Base-by-base conservation (phyloP, 2,113 vertebrate genomes). In the Coracopsis vasa region DNA sequence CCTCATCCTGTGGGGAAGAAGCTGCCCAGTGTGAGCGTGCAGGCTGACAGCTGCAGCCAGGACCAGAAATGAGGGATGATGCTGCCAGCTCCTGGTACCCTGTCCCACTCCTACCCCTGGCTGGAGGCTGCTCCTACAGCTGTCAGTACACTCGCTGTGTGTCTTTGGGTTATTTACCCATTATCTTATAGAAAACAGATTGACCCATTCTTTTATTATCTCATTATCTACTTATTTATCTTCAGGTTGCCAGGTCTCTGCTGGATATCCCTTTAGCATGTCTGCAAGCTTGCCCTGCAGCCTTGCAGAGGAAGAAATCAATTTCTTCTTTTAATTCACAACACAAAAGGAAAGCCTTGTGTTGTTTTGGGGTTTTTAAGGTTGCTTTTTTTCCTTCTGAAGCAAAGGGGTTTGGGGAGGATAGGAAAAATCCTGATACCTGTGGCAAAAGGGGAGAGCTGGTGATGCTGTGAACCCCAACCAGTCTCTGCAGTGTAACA, bases 61-160 rank as follows among this genome's bases (percentile, higher is more conserved):
- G 16, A 42, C 42, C 42, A 29, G 64, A n/a, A 64, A n/a, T 13
- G 42, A 74, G 14, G 16, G 78, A 15, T 5, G 16, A 9, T 25
- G 58, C 58, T 75, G 80, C 69, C 18, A 16, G 54, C 31, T 70
- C 62, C 74, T 13, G 62, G 31, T 56, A 16, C 70, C 64, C 47
- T 44, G 51, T 60, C 66, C 44, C 0, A 1, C 80, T n/a, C 9
- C 69, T 56, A 1, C n/a, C 64, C 48, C 29, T 2, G 2, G 1
- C 67, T 8, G 39, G 24, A 37, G 66, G 69, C 85, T 65, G 69
- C 65, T 79, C 82, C 56, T 51, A 16, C 61, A 8, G 86, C 79
- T 29, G 15, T 35, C 37, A n/a, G 11, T n/a, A 17, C 11, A 1
- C 44, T 86, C 33, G 9, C 28, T 3, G 48, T 7, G 8, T 21